Evolutionary conservation across 2,797 vertebrate species (phyloP), one percentile per base, ranked within the genome.

Genomic region (Premnoplex brunnescens): DNA sequence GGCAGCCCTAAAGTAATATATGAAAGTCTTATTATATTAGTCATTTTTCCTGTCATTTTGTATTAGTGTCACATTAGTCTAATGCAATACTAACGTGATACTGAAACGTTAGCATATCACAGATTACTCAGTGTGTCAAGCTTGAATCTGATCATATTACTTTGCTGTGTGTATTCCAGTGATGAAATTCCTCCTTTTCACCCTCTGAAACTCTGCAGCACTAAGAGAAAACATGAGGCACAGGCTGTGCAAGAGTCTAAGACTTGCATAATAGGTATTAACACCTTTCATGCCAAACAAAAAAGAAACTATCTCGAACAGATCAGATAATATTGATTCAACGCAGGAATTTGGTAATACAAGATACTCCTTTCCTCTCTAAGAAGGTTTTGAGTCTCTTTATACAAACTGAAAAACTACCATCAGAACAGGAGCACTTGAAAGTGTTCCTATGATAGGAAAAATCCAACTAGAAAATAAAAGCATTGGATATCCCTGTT

Each of bases 31-130:
- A 98, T 97, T 98, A 96, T 97, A 97, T 98, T 98, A 97, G 96
- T 97, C 93, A 97, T 97, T 98, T 98, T 93, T 82, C 85, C 96
- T 97, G 97, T 98, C 98, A 96, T 97, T 97, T 96, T 93, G 76
- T 94, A 97, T 98, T 97, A 97, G 91, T 93, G 97, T 98, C 98
- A 97, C 94, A 98, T 98, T 98, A 98, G 94, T 88, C 96, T 98
- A 98, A 98, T 96, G 95, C 95, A 95, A 91, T 72, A 93, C 97
- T 98, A 98, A 98, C 97, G 95, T 73, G 97, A 97, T 96, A 95
- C 89, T 93, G 96, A 97, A 97, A 97, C 68, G 97, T 98, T 98
- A 98, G 97, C 98, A 97, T 97, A 97, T 98, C 96, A 98, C 93
- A 95, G 97, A 97, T 95, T 95, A 97, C 95, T 97, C 97, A 36